Conservation (phyloP, 2,113 vertebrate species). For the Laticauda laticaudata region DNA sequence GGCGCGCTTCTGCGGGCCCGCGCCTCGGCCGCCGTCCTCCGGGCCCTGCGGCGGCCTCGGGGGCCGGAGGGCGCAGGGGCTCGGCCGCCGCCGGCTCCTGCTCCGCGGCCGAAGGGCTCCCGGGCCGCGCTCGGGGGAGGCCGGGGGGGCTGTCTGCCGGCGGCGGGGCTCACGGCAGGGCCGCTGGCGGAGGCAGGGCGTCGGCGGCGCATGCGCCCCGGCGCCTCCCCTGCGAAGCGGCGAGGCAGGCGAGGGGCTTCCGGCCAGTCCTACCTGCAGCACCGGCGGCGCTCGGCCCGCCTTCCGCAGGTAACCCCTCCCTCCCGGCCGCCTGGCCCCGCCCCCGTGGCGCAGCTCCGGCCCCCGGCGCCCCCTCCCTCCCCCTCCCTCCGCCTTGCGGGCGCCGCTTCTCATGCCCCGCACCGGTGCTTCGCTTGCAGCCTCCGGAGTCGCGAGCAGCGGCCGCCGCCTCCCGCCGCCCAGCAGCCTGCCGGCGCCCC, state of each 20-base stretch:
- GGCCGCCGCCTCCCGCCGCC: conserved; percentile 54
- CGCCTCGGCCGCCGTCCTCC: neutral
- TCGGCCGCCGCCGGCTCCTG: too few species aligned
- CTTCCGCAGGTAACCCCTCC: neutral
- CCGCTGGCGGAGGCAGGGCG: neutral
- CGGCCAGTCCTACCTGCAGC: conserved; percentile 71
- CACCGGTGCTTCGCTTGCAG: conserved; percentile 69
- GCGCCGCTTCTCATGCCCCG: conserved; percentile 23
- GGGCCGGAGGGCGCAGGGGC: neutral
- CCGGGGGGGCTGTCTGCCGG: too few species aligned
- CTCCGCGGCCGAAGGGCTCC: neutral
- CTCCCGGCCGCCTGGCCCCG: neutral
- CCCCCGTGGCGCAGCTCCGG: neutral
- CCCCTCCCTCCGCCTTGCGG: too few species aligned
- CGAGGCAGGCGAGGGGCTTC: conserved; percentile 56
- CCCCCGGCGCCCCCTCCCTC: neutral
- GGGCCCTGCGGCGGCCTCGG: neutral
- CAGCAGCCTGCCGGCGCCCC: conserved; percentile 62
- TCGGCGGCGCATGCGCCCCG: conserved; percentile 63
- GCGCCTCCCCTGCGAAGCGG: conserved; percentile 47
- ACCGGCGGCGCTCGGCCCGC: conserved; percentile 58
- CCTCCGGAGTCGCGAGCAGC: conserved; percentile 63
- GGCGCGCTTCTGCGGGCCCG: neutral
- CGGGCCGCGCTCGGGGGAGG: neutral
- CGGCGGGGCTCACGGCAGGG: neutral